Evolutionary conservation across 2,888 invertebrate genomes (phyloP).

Genomic region (Sisyra nigra): DNA sequence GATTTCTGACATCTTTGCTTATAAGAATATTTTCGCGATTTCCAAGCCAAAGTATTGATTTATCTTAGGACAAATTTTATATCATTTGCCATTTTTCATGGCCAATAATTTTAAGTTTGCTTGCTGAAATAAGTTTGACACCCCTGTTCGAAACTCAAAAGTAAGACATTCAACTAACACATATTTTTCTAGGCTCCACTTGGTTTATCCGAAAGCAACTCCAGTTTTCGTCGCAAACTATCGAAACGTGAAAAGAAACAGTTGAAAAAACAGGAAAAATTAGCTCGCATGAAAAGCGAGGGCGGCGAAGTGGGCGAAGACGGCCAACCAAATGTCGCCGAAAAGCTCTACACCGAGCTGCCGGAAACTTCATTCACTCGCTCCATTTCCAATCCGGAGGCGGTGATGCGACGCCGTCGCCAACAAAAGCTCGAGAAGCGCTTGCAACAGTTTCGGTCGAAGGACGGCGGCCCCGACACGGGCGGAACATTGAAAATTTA

Average conservation of each 20-base stretch:
- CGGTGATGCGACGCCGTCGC: slow-evolving; percentile 91
- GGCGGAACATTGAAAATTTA: slow-evolving; percentile 87
- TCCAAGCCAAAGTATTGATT: too few species aligned
- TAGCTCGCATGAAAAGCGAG: slow-evolving; percentile 58
- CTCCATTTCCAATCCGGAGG: slow-evolving; percentile 98
- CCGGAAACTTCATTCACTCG: slow-evolving; percentile 98
- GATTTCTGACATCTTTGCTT: too few species aligned
- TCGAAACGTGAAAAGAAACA: slow-evolving; percentile 98
- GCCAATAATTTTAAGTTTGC: too few species aligned
- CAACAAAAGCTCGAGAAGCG: slow-evolving; percentile 95
- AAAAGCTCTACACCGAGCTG: slow-evolving; percentile 85
- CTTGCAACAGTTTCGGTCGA: slow-evolving; percentile 86
- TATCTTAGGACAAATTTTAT: too few species aligned
- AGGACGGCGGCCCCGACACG: slow-evolving; percentile 90
- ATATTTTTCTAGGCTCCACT: slow-evolving; percentile 35
- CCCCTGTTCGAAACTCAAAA: too few species aligned
- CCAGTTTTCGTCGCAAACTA: slow-evolving; percentile 81
- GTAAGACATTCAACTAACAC: too few species aligned
- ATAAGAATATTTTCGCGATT: slow-evolving; percentile 12
- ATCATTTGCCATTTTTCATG: too few species aligned
- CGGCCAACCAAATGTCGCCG: slow-evolving; percentile 68
- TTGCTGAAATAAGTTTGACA: too few species aligned
- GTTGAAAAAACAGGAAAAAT: slow-evolving; percentile 84
- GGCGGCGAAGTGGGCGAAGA: slow-evolving; percentile 38
- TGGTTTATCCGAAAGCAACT: slow-evolving; percentile 56